A percentile compares a stretch with the other conserved stretches of the same genome.
These are phyloP conservation scores for Ernsta delagoae DNA, from an alignment of 2,888 invertebrate species.

Conservation along the genomic window DNA sequence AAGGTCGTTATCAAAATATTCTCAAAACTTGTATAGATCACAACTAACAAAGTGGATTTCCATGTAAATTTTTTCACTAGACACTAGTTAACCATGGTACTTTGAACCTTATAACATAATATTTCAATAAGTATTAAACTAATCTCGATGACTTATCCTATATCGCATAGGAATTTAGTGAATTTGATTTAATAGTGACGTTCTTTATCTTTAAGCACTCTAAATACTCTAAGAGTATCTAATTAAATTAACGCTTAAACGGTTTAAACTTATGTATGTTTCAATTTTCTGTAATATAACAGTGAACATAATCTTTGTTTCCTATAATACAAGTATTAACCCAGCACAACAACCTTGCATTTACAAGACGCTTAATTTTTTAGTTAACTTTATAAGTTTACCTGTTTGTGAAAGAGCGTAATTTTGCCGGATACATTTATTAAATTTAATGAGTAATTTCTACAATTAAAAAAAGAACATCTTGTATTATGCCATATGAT, in stretches of 20 bases:
- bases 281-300: too few species aligned
- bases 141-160: neutral
- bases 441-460: too few species aligned
- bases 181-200: neutral
- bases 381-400: too few species aligned
- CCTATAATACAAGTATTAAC: too few species aligned
- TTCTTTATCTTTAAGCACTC: neutral
- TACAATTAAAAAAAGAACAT: too few species aligned
- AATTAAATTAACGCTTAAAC: too few species aligned
- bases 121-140: neutral
- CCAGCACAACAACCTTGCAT: too few species aligned
- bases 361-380: too few species aligned
- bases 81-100: neutral
- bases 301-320: too few species aligned
- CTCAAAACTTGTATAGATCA: constrained; percentile 5
- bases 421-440: too few species aligned
- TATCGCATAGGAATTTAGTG: neutral
- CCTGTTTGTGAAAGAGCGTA: too few species aligned
- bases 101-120: neutral
- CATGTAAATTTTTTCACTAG: constrained; percentile 6
- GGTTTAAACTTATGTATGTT: neutral
- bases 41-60: constrained; percentile 10
- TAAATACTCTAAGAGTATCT: neutral
- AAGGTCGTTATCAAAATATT: constrained; percentile 13
- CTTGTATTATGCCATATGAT: neutral